Evolutionary conservation across 1,140 invertebrate genomes (phyloP).

Genomic region (Camponotus pennsylvanicus): DNA sequence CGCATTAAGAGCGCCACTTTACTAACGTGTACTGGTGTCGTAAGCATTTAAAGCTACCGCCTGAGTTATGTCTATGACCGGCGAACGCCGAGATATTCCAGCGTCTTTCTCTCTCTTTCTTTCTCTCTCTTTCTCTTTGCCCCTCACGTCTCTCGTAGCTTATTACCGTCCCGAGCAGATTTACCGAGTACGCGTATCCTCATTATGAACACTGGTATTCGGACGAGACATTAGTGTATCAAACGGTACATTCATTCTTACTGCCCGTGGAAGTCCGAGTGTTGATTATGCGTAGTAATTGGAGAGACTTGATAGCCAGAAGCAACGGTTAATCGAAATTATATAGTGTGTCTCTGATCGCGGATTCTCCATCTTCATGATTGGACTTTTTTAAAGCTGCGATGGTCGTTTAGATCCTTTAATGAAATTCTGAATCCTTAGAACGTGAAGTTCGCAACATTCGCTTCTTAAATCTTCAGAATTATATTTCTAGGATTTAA

Average conservation of each 20-base stretch:
- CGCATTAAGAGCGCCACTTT: conserved; percentile 44
- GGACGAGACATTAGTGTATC: conserved; percentile 53
- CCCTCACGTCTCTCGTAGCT: conserved; percentile 10
- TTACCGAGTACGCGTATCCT: conserved; percentile 60
- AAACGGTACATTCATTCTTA: conserved; percentile 50
- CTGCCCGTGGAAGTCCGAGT: conserved; percentile 2
- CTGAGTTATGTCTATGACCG: conserved; percentile 62
- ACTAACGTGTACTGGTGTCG: conserved; percentile 56
- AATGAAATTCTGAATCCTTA: not conserved
- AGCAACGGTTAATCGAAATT: conserved; percentile 35
- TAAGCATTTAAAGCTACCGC: conserved; percentile 65
- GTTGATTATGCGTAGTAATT: conserved; percentile 32
- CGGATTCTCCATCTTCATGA: not conserved
- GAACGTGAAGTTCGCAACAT: not conserved
- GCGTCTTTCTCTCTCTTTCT: conserved; percentile 2
- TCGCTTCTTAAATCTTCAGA: no score
- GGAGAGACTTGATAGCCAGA: conserved; percentile 16
- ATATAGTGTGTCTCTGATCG: conserved; percentile 12
- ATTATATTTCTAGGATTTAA: not conserved
- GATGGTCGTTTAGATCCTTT: no score
- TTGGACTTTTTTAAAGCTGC: not conserved
- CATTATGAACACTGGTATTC: conserved; percentile 56
- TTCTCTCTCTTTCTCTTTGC: conserved; percentile 5
- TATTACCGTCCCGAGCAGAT: conserved; percentile 65
- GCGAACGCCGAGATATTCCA: conserved; percentile 27